Evolutionary conservation across 1,140 invertebrate genomes (phyloP).

Genomic region (Orussus abietinus): DNA sequence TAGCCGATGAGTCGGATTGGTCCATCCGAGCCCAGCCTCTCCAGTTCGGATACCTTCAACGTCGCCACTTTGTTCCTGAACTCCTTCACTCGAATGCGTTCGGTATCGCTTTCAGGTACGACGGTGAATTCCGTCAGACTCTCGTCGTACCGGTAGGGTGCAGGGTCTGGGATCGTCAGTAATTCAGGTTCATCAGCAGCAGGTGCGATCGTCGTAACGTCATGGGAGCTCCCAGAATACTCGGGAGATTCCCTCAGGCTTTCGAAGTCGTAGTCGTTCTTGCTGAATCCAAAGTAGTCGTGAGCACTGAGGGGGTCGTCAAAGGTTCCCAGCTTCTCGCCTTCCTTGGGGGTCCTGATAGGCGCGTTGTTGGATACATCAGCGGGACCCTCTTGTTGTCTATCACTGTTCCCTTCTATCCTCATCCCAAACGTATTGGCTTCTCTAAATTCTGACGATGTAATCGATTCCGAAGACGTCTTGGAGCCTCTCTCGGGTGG

Average conservation of each 20-base stretch:
- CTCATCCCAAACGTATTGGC: conserved; percentile 1
- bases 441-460: background rate
- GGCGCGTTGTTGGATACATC: too few species aligned
- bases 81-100: conserved; percentile 25
- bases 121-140: conserved; percentile 21
- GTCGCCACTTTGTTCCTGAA: conserved; percentile 25
- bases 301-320: conserved; percentile 16
- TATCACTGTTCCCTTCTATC: conserved; percentile 5
- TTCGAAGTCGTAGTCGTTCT: conserved; percentile 18
- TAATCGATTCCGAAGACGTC: conserved; percentile 5
- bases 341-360: too few species aligned
- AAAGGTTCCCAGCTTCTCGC: conserved; percentile 12
- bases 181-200: conserved; percentile 6
- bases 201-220: background rate
- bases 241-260: conserved; percentile 3
- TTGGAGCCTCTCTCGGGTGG: conserved; percentile 10
- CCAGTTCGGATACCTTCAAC: conserved; percentile 24
- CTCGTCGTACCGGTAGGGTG: conserved; percentile 23
- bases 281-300: conserved; percentile 18
- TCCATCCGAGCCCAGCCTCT: conserved; percentile 21
- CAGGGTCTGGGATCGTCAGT: conserved; percentile 16
- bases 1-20: conserved; percentile 23
- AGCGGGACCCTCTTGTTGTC: conserved; percentile 9
- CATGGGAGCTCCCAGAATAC: background rate
- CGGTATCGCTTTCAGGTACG: conserved; percentile 21